phyloP scores from a whole-genome alignment of 2,797 vertebrate species.

The Natrix natrix region DNA sequence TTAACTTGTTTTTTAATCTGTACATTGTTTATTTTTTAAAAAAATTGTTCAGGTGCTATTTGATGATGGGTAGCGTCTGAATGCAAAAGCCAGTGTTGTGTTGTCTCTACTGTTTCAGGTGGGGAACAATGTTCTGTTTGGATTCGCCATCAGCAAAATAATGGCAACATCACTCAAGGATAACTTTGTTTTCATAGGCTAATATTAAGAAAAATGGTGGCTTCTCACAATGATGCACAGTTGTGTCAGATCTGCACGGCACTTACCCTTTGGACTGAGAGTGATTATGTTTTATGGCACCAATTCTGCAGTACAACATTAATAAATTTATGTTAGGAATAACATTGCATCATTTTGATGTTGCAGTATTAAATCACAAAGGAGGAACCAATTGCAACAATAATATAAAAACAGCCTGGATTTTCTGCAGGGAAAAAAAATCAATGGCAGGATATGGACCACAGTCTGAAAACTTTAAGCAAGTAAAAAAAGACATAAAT shows the following conservation, averaged over 20 bases:
- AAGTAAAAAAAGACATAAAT: conserved; percentile 64
- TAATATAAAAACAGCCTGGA: conserved; percentile 34
- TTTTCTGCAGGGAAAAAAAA: conserved; percentile 63
- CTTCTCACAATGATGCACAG: conserved; percentile 67
- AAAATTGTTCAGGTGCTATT: conserved; percentile 51
- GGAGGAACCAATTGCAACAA: conserved; percentile 62
- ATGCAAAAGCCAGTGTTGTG: conserved; percentile 51
- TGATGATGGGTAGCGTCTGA: conserved; percentile 62
- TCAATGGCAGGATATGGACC: conserved; percentile 67
- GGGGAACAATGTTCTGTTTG: conserved; percentile 59
- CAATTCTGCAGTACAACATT: conserved; percentile 70
- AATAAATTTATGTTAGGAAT: conserved; percentile 76
- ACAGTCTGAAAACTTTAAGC: conserved; percentile 64
- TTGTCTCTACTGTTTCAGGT: conserved; percentile 66
- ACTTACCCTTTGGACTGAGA: conserved; percentile 73
- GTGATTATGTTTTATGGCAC: conserved; percentile 72
- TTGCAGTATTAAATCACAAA: conserved; percentile 53
- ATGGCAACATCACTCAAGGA: conserved; percentile 74
- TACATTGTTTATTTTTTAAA: conserved; percentile 65
- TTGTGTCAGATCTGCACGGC: conserved; percentile 69
- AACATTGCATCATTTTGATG: conserved; percentile 62
- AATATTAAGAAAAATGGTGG: conserved; percentile 77
- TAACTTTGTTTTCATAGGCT: conserved; percentile 74
- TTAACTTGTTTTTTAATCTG: conserved; percentile 60
- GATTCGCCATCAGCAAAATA: conserved; percentile 67